phyloP scores from a whole-genome alignment of 2,888 invertebrate species.

The Nebria brevicollis region DNA sequence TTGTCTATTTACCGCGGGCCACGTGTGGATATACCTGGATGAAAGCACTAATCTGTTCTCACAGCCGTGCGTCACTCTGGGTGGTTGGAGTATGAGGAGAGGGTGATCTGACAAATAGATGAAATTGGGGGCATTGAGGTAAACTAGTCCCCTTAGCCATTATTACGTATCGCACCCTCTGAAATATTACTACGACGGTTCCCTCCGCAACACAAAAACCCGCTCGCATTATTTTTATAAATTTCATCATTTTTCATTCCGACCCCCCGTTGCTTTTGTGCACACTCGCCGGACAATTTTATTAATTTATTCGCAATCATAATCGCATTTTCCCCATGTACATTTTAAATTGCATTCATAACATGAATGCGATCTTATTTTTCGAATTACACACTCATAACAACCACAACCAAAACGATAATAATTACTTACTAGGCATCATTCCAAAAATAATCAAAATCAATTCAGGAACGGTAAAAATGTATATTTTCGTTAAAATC shows the following conservation, averaged over 20 bases:
- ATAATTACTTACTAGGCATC: too few relatives aligned
- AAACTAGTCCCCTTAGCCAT: slow-evolving; percentile 23
- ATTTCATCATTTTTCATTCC: slow-evolving; percentile 53
- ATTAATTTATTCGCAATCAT: slow-evolving; percentile 45
- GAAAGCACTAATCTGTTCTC: slow-evolving; percentile 37
- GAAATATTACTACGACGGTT: slow-evolving; percentile 23
- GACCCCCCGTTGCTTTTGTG: slow-evolving; percentile 44
- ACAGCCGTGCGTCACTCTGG: neutral
- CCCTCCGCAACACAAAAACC: slow-evolving; percentile 24
- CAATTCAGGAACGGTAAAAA: too few relatives aligned
- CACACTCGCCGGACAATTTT: slow-evolving; percentile 29
- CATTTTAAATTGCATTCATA: slow-evolving; percentile 27
- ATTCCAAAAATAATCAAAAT: too few relatives aligned
- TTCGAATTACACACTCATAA: neutral
- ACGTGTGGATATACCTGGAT: slow-evolving; percentile 14
- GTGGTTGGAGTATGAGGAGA: neutral
- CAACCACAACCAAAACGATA: too few relatives aligned
- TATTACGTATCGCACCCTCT: slow-evolving; percentile 23
- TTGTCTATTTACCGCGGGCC: neutral
- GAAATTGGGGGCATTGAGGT: slow-evolving; percentile 32
- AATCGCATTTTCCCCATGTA: slow-evolving; percentile 43
- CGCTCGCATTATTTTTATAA: slow-evolving; percentile 52
- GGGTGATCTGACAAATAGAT: slow-evolving; percentile 34
- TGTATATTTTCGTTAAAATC: too few relatives aligned
- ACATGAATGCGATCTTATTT: neutral